phyloP scores from a whole-genome alignment of 2,113 vertebrate species.

The Australoheros scitulus region DNA sequence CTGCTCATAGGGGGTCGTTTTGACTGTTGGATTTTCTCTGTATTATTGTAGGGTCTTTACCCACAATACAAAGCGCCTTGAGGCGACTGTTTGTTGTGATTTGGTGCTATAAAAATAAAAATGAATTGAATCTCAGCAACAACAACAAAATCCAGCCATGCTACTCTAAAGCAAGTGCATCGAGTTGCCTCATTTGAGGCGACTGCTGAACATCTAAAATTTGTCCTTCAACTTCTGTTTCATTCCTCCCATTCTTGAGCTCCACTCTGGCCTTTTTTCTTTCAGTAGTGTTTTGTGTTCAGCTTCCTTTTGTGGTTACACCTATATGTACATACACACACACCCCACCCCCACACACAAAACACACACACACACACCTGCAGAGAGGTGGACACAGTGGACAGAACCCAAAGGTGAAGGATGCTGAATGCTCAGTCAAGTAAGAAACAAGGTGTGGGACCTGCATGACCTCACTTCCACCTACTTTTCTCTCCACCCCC shows the following conservation, averaged over 20 bases:
- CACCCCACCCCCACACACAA: not conserved
- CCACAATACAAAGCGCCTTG: no score
- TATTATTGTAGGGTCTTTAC: no score
- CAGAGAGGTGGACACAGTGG: not conserved
- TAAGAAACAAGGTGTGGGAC: constrained; percentile 34
- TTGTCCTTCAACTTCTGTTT: not conserved
- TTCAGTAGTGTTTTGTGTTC: not conserved
- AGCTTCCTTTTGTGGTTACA: no score
- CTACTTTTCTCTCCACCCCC: not conserved
- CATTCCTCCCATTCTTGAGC: not conserved
- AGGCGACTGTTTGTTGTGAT: no score
- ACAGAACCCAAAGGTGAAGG: constrained; percentile 22
- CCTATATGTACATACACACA: no score
- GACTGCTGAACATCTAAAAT: not conserved
- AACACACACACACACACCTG: not conserved
- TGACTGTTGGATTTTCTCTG: no score
- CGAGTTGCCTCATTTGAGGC: not conserved
- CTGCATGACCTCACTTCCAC: constrained; percentile 24
- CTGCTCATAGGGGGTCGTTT: no score
- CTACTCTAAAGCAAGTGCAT: not conserved
- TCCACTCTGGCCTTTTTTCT: not conserved
- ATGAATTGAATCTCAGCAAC: not conserved
- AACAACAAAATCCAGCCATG: no score
- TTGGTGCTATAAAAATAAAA: no score
- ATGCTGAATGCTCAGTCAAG: constrained; percentile 42